A percentile compares a stretch with the other conserved stretches of the same genome.
phyloP scores from a whole-genome alignment of 2,797 vertebrate genomes.

The Merluccius polli region DNA sequence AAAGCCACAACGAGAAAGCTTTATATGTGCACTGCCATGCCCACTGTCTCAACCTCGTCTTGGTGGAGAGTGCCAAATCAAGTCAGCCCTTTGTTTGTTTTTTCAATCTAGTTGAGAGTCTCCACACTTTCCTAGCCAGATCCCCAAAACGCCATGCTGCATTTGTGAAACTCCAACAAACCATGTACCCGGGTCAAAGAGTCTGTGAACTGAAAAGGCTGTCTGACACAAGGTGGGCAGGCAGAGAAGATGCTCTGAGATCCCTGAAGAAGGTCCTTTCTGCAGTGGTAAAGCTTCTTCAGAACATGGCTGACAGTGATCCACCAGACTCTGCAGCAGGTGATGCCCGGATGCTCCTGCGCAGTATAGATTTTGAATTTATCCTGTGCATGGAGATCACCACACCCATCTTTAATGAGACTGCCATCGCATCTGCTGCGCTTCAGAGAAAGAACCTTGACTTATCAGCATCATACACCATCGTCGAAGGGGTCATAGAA shows the following conservation, averaged over 20 bases:
- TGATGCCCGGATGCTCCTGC: slow-evolving; percentile 35
- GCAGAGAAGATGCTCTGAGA: too few species aligned
- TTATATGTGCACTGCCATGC: too few species aligned
- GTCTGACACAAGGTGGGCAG: too few species aligned
- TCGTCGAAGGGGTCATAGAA: not conserved
- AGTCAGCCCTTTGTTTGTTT: too few species aligned
- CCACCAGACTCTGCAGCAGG: slow-evolving; percentile 10
- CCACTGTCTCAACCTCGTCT: too few species aligned
- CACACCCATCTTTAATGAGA: slow-evolving; percentile 13
- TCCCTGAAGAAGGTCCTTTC: slow-evolving; percentile 10
- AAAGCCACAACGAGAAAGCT: too few species aligned
- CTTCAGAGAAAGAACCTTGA: not conserved
- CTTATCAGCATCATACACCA: not conserved
- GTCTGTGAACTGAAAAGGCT: not conserved
- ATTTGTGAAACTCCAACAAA: slow-evolving; percentile 19
- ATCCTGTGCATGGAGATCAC: slow-evolving; percentile 12
- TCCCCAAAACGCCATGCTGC: too few species aligned
- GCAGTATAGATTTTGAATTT: slow-evolving; percentile 11
- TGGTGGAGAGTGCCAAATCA: too few species aligned
- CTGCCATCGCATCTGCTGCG: too few species aligned
- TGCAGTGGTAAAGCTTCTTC: not conserved
- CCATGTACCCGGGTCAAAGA: not conserved
- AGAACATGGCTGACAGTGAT: slow-evolving; percentile 3
- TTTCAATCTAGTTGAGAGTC: not conserved
- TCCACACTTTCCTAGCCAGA: slow-evolving; percentile 6